A percentile compares a stretch with the other conserved stretches of the same genome.
These are phyloP conservation scores for Prionace glauca DNA, from an alignment of 2,797 vertebrate species.

Conservation along the genomic window DNA sequence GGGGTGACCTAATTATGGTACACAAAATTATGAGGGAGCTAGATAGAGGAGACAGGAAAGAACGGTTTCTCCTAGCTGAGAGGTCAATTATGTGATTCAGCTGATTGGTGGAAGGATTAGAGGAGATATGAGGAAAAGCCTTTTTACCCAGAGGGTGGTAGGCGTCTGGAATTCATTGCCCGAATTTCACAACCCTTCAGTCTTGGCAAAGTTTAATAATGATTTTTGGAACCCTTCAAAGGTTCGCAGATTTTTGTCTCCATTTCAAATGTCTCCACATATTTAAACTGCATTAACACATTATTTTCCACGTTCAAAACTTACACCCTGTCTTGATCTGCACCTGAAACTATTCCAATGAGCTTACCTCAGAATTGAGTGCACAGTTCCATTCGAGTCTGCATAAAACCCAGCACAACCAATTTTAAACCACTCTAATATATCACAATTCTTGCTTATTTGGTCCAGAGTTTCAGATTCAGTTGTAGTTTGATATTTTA, in stretches of 20 bases:
- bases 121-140: too few species aligned
- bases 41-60: too few species aligned
- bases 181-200: neutral
- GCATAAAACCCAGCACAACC: neutral
- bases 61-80: too few species aligned
- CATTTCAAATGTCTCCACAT: neutral
- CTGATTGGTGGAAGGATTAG: too few species aligned
- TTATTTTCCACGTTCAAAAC: neutral
- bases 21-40: too few species aligned
- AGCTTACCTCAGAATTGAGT: neutral
- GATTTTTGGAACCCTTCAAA: neutral
- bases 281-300: neutral
- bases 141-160: too few species aligned
- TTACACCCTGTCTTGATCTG: neutral
- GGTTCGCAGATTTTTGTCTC: neutral
- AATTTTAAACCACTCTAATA: neutral
- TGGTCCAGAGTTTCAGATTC: neutral
- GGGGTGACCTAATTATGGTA: too few species aligned
- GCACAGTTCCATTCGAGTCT: neutral
- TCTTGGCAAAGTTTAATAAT: neutral
- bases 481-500: neutral
- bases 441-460: neutral
- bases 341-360: neutral
- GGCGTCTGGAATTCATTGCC: too few species aligned
- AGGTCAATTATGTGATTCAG: too few species aligned